Conservation (phyloP, 2,888 invertebrate genomes). For the Invenusta paracnida region DNA sequence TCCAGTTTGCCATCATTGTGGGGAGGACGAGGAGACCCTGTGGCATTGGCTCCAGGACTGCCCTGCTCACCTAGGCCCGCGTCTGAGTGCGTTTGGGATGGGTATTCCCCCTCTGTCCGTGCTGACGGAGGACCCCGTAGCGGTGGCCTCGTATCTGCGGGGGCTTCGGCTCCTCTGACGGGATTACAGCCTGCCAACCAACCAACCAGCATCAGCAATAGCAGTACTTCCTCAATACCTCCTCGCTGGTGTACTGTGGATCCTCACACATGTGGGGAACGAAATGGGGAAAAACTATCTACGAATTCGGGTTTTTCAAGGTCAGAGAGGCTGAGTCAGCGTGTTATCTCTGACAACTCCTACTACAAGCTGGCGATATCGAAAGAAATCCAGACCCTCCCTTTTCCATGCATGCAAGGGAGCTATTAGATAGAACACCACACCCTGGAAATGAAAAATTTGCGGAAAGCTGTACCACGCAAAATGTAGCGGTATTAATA, state of each 20-base stretch:
- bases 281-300: neutral
- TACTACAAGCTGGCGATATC: neutral
- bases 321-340: neutral
- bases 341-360: neutral
- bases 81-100: too few relatives aligned
- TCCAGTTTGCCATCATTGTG: too few relatives aligned
- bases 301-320: neutral
- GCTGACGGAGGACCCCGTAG: too few relatives aligned
- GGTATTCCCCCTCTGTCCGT: too few relatives aligned
- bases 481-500: neutral
- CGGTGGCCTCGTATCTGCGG: too few relatives aligned
- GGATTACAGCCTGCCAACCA: too few relatives aligned
- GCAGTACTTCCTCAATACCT: neutral
- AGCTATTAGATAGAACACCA: neutral
- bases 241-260: neutral
- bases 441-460: neutral
- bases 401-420: neutral
- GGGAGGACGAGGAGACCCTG: too few relatives aligned
- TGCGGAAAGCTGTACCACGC: neutral
- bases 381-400: neutral
- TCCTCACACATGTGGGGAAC: neutral
- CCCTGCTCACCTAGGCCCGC: too few relatives aligned
- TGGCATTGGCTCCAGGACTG: too few relatives aligned
- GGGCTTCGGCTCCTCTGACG: too few relatives aligned
- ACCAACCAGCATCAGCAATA: too few relatives aligned